Conservation (phyloP, 2,113 vertebrate genomes). For the Nettapus auritus region DNA sequence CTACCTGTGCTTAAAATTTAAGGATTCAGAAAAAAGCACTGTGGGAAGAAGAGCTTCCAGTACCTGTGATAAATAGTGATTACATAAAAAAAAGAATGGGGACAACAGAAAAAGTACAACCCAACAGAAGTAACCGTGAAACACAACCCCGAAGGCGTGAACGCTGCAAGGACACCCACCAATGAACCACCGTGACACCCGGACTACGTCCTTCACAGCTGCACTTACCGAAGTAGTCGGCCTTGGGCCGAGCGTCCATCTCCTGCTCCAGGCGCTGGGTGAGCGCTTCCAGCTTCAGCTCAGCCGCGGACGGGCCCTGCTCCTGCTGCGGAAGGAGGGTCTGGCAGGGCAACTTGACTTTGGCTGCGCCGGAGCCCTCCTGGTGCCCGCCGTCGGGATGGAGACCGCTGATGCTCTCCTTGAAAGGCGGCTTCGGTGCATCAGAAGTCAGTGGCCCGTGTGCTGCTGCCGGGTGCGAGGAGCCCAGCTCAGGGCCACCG, state of each 20-base stretch:
- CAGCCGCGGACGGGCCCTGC: conserved; percentile 82
- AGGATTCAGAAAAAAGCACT: background rate
- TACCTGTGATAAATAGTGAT: background rate
- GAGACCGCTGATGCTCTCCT: background rate
- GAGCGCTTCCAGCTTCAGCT: conserved; percentile 92
- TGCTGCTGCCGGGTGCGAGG: background rate
- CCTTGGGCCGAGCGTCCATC: conserved; percentile 90
- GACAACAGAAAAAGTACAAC: background rate
- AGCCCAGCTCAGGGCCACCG: background rate
- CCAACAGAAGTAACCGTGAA: accelerated
- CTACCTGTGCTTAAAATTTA: background rate
- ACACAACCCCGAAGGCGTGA: background rate
- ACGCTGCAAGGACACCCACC: background rate
- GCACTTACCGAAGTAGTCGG: conserved; percentile 94
- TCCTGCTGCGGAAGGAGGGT: conserved; percentile 74
- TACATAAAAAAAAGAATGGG: background rate
- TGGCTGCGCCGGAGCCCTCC: conserved; percentile 63
- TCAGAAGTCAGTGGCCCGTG: background rate
- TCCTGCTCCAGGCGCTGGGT: conserved; percentile 92
- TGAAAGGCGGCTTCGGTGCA: conserved; percentile 35
- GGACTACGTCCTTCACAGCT: background rate
- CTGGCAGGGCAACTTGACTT: conserved; percentile 83
- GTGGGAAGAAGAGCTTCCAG: background rate
- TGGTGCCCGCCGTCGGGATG: conserved; percentile 20
- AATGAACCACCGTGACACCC: accelerated